A percentile compares a stretch with the other conserved stretches of the same genome.
Evolutionary conservation across 1,140 invertebrate genomes (phyloP).

Genomic region (Vanessa atalanta): DNA sequence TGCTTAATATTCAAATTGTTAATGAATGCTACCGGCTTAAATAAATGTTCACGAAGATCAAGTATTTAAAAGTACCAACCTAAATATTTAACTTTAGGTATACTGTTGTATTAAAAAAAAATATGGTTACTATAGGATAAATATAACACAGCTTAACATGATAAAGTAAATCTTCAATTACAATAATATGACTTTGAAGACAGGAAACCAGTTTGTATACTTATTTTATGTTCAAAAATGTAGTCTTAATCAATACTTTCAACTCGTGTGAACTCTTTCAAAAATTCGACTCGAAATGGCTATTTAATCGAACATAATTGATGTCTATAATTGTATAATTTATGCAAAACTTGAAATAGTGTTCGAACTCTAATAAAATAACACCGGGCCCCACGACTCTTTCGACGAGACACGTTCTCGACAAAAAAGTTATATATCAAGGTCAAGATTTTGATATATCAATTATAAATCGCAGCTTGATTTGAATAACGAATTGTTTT

Average conservation of each 20-base stretch:
- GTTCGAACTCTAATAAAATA: conserved; percentile 24
- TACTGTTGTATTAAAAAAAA: too few species aligned
- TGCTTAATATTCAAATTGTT: too few species aligned
- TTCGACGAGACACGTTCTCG: conserved; percentile 40
- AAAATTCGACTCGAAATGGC: not conserved
- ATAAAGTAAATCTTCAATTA: too few species aligned
- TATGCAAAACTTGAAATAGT: conserved; percentile 26
- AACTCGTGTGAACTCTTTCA: not conserved
- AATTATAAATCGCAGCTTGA: conserved; percentile 45
- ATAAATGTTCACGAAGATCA: too few species aligned
- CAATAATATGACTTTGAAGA: too few species aligned
- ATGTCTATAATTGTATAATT: conserved; percentile 17
- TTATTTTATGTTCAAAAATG: not conserved
- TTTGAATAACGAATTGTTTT: conserved; percentile 38
- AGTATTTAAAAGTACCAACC: too few species aligned
- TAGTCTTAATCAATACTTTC: not conserved
- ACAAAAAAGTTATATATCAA: conserved; percentile 53
- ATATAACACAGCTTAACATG: too few species aligned
- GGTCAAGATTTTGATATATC: conserved; percentile 50
- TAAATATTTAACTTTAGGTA: too few species aligned
- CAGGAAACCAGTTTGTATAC: too few species aligned
- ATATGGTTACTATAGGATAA: too few species aligned
- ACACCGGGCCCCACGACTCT: conserved; percentile 43
- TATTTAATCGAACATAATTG: conserved; percentile 2
- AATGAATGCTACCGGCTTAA: too few species aligned